Evolutionary conservation across 2,888 invertebrate species (phyloP), one percentile per base, ranked within the genome.

Genomic region (Sympetrum striolatum): DNA sequence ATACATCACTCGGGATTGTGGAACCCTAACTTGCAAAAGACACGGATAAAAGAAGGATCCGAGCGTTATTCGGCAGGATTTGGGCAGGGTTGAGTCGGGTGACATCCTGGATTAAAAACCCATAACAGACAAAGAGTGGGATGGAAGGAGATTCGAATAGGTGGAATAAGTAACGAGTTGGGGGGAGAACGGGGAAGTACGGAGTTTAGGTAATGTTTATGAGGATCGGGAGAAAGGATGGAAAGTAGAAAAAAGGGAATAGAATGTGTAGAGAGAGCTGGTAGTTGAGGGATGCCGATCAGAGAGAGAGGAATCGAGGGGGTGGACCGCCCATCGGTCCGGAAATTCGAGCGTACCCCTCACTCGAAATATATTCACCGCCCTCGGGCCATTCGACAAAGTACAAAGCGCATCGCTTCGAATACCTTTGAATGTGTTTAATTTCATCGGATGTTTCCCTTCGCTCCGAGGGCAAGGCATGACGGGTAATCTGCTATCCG

Each of bases 361-460:
- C 53, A 35, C 60, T 86, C 60, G 86, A 86, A 86, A 86, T 86
- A 64, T 86, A 86, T 86, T 86, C 86, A 18, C 58, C 86, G 86
- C 64, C 86, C 60, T 60, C 58, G 86, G 64, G 64, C 60, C 86
- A 86, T 82, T 82, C 82, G 58, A 58, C 82, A 37, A 60, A 64
- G 64, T 86, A 86, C 86, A 86, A 86, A 86, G 86, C 60, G 86
- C 37, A 48, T 86, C 86, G 60, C 64, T 64, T 35, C 86, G 86
- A 86, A 86, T 86, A 64, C 86, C 86, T 86, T 64, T 86, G 86
- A 86, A 64, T 64, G 86, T 64, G 86, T 86, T 86, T 86, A 86
- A 86, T 86, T 86, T 64, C 64, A 86, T 86, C 86, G 64, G 86
- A 86, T 86, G 86, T 64, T 86, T 64, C 86, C 22, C 60, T 64